Percentiles rank a stretch among this genome's conserved stretches.
Evolutionary conservation across 1,140 invertebrate genomes (phyloP).

Genomic region (Sarcophaga bullata): DNA sequence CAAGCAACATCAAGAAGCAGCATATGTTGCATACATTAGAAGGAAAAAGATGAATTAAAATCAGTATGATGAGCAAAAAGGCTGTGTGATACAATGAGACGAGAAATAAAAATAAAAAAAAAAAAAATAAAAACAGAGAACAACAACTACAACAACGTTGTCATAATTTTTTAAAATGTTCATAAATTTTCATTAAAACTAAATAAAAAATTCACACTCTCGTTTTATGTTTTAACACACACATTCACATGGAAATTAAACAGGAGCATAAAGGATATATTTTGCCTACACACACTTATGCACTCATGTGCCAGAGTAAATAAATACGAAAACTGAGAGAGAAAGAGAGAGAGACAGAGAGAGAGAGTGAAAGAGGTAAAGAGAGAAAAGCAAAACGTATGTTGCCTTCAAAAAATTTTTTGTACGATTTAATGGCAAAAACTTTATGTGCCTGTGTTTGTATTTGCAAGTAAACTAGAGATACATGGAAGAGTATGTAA

Average conservation of each 20-base stretch:
- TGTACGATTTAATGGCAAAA: slow-evolving; percentile 23
- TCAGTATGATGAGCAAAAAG: neutral
- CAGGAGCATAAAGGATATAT: slow-evolving; percentile 7
- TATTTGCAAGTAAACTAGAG: neutral
- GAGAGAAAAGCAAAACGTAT: too few relatives aligned
- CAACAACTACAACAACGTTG: neutral
- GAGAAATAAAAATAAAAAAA: neutral
- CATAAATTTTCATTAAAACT: slow-evolving; percentile 41
- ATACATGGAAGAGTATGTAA: neutral
- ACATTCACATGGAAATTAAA: neutral
- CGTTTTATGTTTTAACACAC: neutral
- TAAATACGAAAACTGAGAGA: neutral
- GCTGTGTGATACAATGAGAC: neutral
- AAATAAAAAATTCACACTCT: slow-evolving; percentile 29
- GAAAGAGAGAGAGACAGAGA: too few relatives aligned
- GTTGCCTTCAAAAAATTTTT: too few relatives aligned
- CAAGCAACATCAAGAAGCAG: too few relatives aligned
- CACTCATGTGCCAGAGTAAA: neutral
- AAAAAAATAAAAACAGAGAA: neutral
- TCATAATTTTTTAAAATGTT: slow-evolving; percentile 40
- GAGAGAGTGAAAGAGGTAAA: too few relatives aligned
- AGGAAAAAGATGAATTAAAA: slow-evolving; percentile 35
- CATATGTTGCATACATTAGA: slow-evolving; percentile 34
- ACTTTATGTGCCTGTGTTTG: neutral
- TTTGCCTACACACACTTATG: neutral